Conservation (phyloP, 2,797 vertebrate species). For the Molossus molossus region DNA sequence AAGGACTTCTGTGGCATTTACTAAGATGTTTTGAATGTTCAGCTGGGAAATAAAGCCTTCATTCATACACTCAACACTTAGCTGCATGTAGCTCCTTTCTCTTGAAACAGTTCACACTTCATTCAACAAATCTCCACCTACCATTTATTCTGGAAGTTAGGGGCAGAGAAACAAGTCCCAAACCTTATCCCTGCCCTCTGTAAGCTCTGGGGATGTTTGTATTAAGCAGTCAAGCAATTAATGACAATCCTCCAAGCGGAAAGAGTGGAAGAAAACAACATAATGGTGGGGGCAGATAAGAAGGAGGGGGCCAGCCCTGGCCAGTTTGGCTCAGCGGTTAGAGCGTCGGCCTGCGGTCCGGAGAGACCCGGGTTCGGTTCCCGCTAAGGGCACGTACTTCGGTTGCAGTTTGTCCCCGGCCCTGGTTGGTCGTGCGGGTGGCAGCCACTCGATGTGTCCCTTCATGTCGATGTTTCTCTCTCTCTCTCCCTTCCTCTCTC, state of each 20-base stretch:
- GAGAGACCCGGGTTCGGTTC: no score
- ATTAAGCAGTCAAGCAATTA: not conserved
- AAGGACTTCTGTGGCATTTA: not conserved
- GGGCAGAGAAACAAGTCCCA: not conserved
- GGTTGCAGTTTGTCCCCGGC: no score
- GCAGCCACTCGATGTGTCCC: no score
- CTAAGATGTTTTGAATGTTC: constrained; percentile 21
- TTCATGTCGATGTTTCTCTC: no score
- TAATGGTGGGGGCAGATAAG: not conserved
- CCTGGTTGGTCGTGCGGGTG: no score
- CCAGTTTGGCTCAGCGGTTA: no score
- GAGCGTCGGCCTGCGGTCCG: no score
- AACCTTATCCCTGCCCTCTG: not conserved
- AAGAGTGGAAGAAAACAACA: not conserved
- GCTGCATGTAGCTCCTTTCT: not conserved
- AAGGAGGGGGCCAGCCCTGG: not conserved
- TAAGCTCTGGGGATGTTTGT: not conserved
- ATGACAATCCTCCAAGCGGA: not conserved
- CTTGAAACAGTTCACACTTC: not conserved
- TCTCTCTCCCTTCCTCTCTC: no score
- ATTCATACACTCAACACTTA: not conserved
- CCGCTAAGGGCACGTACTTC: no score
- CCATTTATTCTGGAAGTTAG: not conserved
- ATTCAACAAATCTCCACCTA: not conserved
- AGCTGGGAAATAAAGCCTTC: not conserved